Conservation (phyloP, 1,140 invertebrate genomes). For the Drosophila micromelanica region DNA sequence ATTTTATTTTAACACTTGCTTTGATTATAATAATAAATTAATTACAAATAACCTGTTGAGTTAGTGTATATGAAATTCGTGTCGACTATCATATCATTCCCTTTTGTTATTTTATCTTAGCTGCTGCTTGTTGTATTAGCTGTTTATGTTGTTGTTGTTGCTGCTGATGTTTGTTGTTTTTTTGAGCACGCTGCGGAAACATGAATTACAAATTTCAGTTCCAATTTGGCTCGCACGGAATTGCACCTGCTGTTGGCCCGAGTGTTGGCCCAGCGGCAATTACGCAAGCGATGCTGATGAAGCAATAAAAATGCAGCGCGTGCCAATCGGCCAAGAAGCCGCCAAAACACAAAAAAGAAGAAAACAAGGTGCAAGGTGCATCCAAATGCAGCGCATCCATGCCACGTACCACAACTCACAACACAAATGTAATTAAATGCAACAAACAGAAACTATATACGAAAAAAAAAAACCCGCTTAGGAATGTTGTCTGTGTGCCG, state of each 20-base stretch:
- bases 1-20: too few species aligned
- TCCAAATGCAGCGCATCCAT: slow-evolving; percentile 32
- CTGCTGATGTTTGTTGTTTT: slow-evolving; percentile 2
- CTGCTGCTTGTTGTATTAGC: slow-evolving; percentile 11
- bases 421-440: slow-evolving; percentile 64
- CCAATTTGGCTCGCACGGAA: slow-evolving; percentile 50
- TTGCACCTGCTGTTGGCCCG: slow-evolving; percentile 61
- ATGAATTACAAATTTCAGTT: slow-evolving; percentile 76
- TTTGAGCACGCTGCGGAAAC: slow-evolving; percentile 48
- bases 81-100: neutral
- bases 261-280: slow-evolving; percentile 36
- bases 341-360: slow-evolving; percentile 29
- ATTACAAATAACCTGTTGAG: neutral
- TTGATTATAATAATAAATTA: too few species aligned
- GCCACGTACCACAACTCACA: slow-evolving; percentile 12
- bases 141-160: slow-evolving; percentile 8
- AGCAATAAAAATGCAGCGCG: slow-evolving; percentile 81
- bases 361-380: slow-evolving; percentile 69
- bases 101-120: slow-evolving; percentile 17
- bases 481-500: slow-evolving; percentile 41
- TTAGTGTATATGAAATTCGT: slow-evolving; percentile 17
- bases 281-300: slow-evolving; percentile 61
- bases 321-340: slow-evolving; percentile 55
- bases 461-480: slow-evolving; percentile 44
- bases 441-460: slow-evolving; percentile 43